These are phyloP conservation scores for Mormyrops attenuatus DNA, from an alignment of 2,797 vertebrate genomes.

Conservation along the genomic window DNA sequence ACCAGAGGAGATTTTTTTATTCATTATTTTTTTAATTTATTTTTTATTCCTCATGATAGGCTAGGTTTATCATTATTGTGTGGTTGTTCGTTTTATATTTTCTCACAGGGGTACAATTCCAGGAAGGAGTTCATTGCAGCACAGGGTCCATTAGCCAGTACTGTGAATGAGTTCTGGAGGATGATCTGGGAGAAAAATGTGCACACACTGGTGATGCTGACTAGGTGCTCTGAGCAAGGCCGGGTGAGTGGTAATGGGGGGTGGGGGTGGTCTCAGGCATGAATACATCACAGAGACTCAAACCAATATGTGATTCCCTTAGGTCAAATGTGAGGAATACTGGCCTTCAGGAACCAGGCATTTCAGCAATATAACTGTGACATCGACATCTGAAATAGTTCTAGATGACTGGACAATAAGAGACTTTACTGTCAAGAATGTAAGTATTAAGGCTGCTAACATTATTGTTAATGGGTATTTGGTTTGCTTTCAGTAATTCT, in stretches of 20 bases:
- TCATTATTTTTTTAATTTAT: neutral
- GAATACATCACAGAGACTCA: neutral
- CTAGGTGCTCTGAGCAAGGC: conserved; percentile 86
- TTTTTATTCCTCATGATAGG: neutral
- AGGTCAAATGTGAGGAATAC: conserved; percentile 97
- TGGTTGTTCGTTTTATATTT: neutral
- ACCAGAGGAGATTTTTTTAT: neutral
- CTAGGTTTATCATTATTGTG: neutral
- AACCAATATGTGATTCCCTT: conserved; percentile 5
- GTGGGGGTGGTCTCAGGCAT: neutral
- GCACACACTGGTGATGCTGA: neutral
- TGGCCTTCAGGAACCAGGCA: conserved; percentile 85
- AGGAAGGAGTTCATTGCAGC: conserved; percentile 88
- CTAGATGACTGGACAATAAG: conserved; percentile 93
- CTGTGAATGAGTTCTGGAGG: conserved; percentile 46
- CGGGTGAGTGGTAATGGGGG: conserved; percentile 60
- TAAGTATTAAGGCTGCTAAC: conserved; percentile 45
- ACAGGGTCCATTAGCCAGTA: conserved; percentile 83
- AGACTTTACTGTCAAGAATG: conserved; percentile 87
- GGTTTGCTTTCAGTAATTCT: conserved; percentile 12
- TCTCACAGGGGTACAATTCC: conserved; percentile 72
- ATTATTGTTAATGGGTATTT: neutral
- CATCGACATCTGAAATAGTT: conserved; percentile 85
- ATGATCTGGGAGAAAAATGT: conserved; percentile 4
- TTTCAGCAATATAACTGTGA: conserved; percentile 88